Evolutionary conservation across 2,113 vertebrate genomes (phyloP), one percentile per base, ranked within the genome.

Genomic region (Phylloscopus trochiloides): DNA sequence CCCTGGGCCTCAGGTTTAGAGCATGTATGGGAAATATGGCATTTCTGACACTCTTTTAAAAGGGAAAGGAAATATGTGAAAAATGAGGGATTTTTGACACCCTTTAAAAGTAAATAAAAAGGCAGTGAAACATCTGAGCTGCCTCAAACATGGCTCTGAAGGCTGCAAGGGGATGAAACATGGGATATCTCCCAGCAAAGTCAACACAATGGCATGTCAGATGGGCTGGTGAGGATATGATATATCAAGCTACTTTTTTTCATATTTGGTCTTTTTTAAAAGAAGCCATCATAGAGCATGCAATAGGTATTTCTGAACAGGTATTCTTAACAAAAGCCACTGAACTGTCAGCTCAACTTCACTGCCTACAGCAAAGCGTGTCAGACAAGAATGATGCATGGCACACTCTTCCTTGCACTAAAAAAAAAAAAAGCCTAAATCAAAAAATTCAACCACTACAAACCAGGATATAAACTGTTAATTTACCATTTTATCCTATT

Each of bases 61-160:
- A 91, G 42, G 40, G 22, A 77, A 80, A 82, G 91, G 66, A 93
- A 90, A 76, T 90, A 85, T 16, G 40, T 65, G 71, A 50, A 86
- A 95, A 96, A 89, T 52, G 89, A 86, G 58, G 45, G 61, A 61
- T 59, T 90, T 88, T 59, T 95, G 82, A 93, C 93, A 92, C 16
- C 28, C 31, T 85, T 95, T 94, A 92, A 95, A 94, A 94, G 58
- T 34, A 94, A 95, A 95, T 84, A 96, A 89, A 95, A 86, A 92
- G 68, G 62, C 66, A 73, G 32, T 76, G 58, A 87, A 94, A 93
- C 38, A 71, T 80, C 61, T 84, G 78, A 84, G 82, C 83, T 91
- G 76, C 73, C 73, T 94, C 72, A 92, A 85, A 91, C 26, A 8
- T 0, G 36, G 38, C 78, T 88, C 67, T 75, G 62, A 80, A 78